Conservation (phyloP, 30 jellyfish, hydroid and myxozoan genomes). For the Hydractinia echinata region DNA sequence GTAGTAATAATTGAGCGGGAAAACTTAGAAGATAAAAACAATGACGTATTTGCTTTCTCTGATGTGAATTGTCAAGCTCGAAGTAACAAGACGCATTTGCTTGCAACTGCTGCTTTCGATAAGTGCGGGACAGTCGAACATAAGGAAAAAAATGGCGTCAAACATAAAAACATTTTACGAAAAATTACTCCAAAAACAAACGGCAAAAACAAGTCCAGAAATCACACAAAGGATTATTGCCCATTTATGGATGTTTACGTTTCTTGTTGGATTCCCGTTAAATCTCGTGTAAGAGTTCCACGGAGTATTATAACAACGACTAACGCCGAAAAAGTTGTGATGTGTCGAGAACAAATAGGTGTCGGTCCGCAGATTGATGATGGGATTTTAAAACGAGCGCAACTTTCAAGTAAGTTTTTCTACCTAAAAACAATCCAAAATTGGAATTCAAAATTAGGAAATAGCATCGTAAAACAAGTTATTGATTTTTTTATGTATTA, state of each 20-base stretch:
- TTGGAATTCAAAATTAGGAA: no score
- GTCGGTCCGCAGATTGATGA: background rate
- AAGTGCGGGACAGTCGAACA: background rate
- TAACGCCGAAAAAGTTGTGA: background rate
- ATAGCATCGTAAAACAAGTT: no score
- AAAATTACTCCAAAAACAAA: background rate
- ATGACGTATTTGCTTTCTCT: background rate
- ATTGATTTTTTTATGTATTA: no score
- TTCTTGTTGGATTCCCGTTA: background rate
- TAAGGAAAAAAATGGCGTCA: background rate
- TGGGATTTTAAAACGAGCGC: conserved; percentile 6
- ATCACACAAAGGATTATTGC: background rate
- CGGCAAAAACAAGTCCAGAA: no score
- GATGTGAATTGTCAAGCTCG: background rate
- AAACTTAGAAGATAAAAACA: no score
- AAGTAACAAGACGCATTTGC: background rate
- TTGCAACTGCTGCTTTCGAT: background rate
- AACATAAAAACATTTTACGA: background rate
- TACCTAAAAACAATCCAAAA: background rate
- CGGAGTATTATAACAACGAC: background rate
- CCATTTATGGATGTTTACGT: conserved; percentile 1
- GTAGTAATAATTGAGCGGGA: no score
- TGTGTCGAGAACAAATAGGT: background rate
- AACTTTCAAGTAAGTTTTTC: background rate
- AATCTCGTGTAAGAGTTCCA: conserved; percentile 5